Conservation (phyloP, 1,140 invertebrate species). For the Macrostomum lignano region DNA sequence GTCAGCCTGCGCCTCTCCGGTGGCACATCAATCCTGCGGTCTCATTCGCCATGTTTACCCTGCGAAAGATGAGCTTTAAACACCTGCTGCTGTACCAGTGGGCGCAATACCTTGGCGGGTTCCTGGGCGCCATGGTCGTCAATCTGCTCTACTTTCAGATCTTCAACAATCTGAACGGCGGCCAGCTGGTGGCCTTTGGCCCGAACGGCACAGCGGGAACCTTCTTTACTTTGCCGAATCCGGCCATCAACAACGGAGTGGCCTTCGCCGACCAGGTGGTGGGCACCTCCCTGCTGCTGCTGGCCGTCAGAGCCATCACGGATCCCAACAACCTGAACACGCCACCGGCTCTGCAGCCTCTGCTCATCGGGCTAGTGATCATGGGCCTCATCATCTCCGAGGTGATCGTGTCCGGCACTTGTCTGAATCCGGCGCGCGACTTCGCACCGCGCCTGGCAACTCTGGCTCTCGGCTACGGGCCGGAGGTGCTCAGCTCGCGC, state of each 20-base stretch:
- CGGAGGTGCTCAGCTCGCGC: background rate
- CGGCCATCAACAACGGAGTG: conserved; percentile 1
- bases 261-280: conserved; percentile 6
- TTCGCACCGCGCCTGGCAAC: conserved; percentile 6
- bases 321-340: conserved; percentile 2
- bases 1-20: background rate
- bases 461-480: conserved; percentile 3
- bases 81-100: conserved; percentile 2
- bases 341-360: background rate
- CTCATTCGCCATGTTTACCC: conserved; percentile 11
- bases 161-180: no score
- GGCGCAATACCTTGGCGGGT: conserved; percentile 7
- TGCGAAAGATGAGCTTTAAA: conserved; percentile 11
- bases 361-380: conserved; percentile 5
- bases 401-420: no score
- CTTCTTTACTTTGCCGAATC: conserved; percentile 6
- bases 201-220: conserved; percentile 4
- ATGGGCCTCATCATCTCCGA: background rate
- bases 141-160: conserved; percentile 2
- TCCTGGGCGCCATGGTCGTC: background rate
- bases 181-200: background rate
- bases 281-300: conserved; percentile 5
- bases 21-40: conserved; percentile 8
- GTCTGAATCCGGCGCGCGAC: conserved; percentile 6
- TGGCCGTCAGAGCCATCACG: conserved; percentile 4